Base-by-base conservation (phyloP, 2,888 invertebrate species). In the Rhabditoides inermis region DNA sequence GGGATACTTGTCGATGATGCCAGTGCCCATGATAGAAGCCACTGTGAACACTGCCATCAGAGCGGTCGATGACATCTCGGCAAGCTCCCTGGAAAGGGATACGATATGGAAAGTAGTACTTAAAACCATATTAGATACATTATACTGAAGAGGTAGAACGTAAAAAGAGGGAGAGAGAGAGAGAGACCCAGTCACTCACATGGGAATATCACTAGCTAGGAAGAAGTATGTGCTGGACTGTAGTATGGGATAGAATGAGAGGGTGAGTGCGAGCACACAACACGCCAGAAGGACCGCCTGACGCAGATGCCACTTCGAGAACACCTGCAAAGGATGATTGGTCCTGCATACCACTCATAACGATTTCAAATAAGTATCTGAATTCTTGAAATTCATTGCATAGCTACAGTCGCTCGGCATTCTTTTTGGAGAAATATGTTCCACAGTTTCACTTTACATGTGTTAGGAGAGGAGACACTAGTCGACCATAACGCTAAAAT, bases 191-290 rank as follows among this genome's bases (percentile, higher is more conserved):
- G 26, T 44, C 23, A 37, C 55, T 50, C 18, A 55, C 57, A 37
- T 25, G 5, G 54, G 39, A 27, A 69, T 49, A 27, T 62, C 64
- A 2, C 62, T 62, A 23, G 59, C 49, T 27, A 60, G 50, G 41
- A 70, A 61, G 49, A 70, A 68, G 46, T 54, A 58, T 3, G 70
- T 70, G 15, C 69, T 69, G 7, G 67, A 67, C 36, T 69, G 67
- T n/a, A 70, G 66, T 22, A 70, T 63, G 10, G 70, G 70, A 50
- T 69, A 70, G 52, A 68, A 70, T n/a, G 68, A 60, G 6, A 69
- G 58, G 1, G 70, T 69, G 5, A 69, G 60, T 1, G 64, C 58
- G n/a, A 69, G 48, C 2, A 67, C 68, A 7, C 62, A 58, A 20
- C 63, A 51, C 5, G 68, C 62, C 15, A 70, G 57, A 3, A 62